A percentile compares a stretch with the other conserved stretches of the same genome.
phyloP scores from a whole-genome alignment of 2,113 vertebrate species.

The Coregonus clupeaformis region DNA sequence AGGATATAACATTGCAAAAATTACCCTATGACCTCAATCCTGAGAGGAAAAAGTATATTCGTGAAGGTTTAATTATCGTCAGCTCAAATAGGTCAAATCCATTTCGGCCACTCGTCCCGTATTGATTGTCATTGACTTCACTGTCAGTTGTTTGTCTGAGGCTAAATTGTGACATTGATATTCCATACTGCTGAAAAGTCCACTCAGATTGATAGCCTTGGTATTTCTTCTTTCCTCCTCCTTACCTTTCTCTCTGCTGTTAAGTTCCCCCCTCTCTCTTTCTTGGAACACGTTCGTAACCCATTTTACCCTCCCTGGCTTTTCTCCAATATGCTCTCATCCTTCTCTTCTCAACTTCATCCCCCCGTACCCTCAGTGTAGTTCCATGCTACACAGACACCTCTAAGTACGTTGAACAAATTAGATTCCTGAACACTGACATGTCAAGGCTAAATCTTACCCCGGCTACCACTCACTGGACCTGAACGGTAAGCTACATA shows the following conservation, averaged over 20 bases:
- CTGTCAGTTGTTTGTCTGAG: neutral
- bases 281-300: too few relatives aligned
- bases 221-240: conserved; percentile 35
- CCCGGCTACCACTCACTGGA: too few relatives aligned
- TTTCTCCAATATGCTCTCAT: too few relatives aligned
- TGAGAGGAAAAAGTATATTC: neutral
- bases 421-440: neutral
- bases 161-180: neutral
- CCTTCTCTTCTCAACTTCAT: conserved; percentile 5
- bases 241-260: conserved; percentile 4
- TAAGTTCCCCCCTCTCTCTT: conserved; percentile 20
- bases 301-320: too few relatives aligned
- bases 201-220: conserved; percentile 41
- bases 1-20: neutral
- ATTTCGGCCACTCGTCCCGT: conserved; percentile 3
- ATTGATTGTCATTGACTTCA: conserved; percentile 8
- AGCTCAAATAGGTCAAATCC: conserved; percentile 10
- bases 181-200: conserved; percentile 9
- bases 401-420: neutral
- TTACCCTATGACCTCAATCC: neutral
- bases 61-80: conserved; percentile 1
- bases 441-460: conserved; percentile 30
- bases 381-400: conserved; percentile 26
- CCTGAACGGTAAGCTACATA: neutral
- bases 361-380: conserved; percentile 27